Conservation (phyloP, 1,140 invertebrate species). For the Palaemon carinicauda region DNA sequence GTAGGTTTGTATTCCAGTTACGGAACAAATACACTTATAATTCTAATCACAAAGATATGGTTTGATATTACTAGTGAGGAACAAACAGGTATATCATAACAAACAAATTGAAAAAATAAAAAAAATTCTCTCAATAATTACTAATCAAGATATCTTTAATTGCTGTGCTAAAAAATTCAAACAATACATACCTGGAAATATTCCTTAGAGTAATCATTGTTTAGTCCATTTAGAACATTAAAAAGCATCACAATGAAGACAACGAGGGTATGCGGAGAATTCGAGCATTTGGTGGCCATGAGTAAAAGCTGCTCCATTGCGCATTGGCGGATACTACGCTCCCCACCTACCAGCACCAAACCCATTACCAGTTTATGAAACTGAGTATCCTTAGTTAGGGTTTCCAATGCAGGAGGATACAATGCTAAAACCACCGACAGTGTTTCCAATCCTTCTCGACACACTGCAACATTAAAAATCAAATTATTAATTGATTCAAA, state of each 20-base stretch:
- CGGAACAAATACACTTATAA: too few relatives aligned
- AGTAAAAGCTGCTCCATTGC: slow-evolving; percentile 85
- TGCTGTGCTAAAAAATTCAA: too few relatives aligned
- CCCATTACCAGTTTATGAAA: slow-evolving; percentile 90
- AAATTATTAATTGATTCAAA: not conserved
- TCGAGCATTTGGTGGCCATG: slow-evolving; percentile 76
- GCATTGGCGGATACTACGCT: slow-evolving; percentile 74
- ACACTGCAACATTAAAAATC: slow-evolving; percentile 70
- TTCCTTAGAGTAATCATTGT: slow-evolving; percentile 83
- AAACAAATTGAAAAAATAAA: too few relatives aligned
- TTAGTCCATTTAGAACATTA: slow-evolving; percentile 77
- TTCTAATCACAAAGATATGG: too few relatives aligned
- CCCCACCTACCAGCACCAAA: slow-evolving; percentile 78
- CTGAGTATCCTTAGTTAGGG: slow-evolving; percentile 76
- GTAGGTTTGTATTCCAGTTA: too few relatives aligned
- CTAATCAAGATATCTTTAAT: too few relatives aligned
- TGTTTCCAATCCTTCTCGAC: slow-evolving; percentile 91
- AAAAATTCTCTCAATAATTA: too few relatives aligned
- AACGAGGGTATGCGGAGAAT: slow-evolving; percentile 68
- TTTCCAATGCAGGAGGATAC: slow-evolving; percentile 82
- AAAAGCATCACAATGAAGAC: slow-evolving; percentile 82
- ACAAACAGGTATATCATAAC: too few relatives aligned
- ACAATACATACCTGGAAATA: slow-evolving; percentile 72
- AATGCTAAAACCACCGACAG: slow-evolving; percentile 88
- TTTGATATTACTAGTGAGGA: too few relatives aligned